Conservation (phyloP, 2,113 vertebrate genomes). For the Passerina amoena region DNA sequence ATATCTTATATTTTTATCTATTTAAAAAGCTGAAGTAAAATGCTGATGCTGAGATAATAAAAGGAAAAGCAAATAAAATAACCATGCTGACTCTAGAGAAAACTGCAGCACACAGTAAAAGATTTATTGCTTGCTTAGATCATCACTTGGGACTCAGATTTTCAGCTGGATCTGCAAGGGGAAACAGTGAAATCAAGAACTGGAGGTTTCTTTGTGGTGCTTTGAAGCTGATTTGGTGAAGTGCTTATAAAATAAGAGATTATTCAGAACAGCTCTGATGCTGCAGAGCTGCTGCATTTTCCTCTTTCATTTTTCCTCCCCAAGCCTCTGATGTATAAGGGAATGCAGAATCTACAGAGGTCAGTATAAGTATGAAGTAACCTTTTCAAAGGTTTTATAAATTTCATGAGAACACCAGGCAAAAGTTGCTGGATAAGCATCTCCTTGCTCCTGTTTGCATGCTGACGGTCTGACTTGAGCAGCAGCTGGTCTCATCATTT, state of each 20-base stretch:
- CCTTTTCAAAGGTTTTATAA: background rate
- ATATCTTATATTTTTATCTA: background rate
- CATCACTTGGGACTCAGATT: background rate
- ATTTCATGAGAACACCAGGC: background rate
- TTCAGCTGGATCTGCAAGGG: background rate
- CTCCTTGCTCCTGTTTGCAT: background rate
- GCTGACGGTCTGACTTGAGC: background rate
- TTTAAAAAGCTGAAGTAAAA: background rate
- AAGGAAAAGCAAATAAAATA: background rate
- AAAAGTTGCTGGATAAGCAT: background rate
- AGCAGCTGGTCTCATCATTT: background rate
- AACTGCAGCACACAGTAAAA: background rate
- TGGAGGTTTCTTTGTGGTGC: background rate
- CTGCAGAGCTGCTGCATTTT: background rate
- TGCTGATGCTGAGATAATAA: background rate
- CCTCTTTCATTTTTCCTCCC: background rate
- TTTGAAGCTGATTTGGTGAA: background rate
- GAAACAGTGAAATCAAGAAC: background rate
- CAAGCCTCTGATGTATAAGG: background rate
- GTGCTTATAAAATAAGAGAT: background rate
- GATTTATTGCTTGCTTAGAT: background rate
- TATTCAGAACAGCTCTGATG: background rate
- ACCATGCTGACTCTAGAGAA: background rate
- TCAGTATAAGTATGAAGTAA: background rate
- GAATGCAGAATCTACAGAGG: background rate